Percentiles rank a stretch among this genome's conserved stretches.
phyloP scores from a whole-genome alignment of 2,113 vertebrate species.

The Melierax canorus region DNA sequence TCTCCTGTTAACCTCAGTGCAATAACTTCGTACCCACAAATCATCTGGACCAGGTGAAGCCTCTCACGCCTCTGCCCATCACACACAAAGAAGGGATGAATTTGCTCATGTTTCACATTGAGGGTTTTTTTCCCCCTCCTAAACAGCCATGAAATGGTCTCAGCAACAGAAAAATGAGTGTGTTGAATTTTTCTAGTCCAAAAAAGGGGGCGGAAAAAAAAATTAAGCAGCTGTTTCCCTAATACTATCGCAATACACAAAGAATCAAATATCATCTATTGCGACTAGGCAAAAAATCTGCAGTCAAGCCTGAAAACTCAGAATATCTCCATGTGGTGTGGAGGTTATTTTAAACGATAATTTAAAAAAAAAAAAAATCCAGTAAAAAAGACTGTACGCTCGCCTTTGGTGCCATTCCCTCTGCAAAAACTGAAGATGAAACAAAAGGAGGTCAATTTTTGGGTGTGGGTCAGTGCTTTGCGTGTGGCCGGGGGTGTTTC shows the following conservation, averaged over 20 bases:
- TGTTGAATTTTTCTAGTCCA: background rate
- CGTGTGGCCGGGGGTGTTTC: rapidly evolving
- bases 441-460: background rate
- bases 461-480: rapidly evolving
- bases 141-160: background rate
- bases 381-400: rapidly evolving
- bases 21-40: background rate
- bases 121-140: too few relatives aligned
- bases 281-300: background rate
- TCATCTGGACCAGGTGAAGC: rapidly evolving
- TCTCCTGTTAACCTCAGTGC: background rate
- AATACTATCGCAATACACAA: background rate
- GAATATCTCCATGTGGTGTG: rapidly evolving
- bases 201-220: background rate
- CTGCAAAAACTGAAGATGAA: rapidly evolving
- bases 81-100: rapidly evolving
- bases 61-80: background rate
- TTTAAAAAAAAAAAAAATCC: background rate
- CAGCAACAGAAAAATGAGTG: background rate
- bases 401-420: background rate
- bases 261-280: background rate
- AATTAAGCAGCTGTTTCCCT: background rate
- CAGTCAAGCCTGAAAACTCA: background rate
- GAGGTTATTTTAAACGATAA: background rate
- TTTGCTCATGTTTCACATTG: rapidly evolving